A percentile compares a stretch with the other conserved stretches of the same genome.
Conservation (phyloP, 2,888 invertebrate genomes). For the Andrena trimmerana region DNA sequence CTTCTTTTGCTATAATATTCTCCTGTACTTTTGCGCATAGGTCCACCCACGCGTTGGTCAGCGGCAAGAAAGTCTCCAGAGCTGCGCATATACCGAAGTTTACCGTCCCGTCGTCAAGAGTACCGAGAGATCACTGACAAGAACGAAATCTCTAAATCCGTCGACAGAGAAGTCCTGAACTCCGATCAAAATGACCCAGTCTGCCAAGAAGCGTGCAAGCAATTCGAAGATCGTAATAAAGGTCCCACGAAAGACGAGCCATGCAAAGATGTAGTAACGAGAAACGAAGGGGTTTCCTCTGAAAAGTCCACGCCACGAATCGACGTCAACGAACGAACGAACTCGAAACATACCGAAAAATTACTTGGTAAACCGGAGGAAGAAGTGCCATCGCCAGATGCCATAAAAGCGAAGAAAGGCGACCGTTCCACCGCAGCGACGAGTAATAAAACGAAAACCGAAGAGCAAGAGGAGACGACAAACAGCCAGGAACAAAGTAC, state of each 20-base stretch:
- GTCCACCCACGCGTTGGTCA: conserved; percentile 86
- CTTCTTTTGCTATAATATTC: too few species aligned
- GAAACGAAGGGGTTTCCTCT: conserved; percentile 34
- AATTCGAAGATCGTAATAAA: conserved; percentile 32
- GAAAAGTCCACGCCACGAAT: conserved; percentile 47
- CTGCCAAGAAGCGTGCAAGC: conserved; percentile 10
- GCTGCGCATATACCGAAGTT: conserved; percentile 87
- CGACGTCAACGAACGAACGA: conserved; percentile 66
- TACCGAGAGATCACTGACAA: conserved; percentile 70
- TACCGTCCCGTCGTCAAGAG: conserved; percentile 87
- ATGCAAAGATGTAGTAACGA: conserved; percentile 24
- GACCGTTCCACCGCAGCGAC: conserved; percentile 58
- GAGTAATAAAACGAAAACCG: conserved; percentile 50
- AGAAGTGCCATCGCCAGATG: conserved; percentile 57
- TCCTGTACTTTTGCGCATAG: conserved; percentile 75
- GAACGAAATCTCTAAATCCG: conserved; percentile 12
- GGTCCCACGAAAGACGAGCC: conserved; percentile 25
- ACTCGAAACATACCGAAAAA: conserved; percentile 60
- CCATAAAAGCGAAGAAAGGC: conserved; percentile 60
- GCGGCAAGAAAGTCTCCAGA: conserved; percentile 86
- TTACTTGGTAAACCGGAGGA: conserved; percentile 51
- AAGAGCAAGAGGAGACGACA: conserved; percentile 60
- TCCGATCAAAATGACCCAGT: conserved; percentile 31
- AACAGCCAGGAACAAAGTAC: conserved; percentile 52
- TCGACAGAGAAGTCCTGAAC: conserved; percentile 34